Conservation (phyloP, 2,888 invertebrate genomes). For the Dione juno region DNA sequence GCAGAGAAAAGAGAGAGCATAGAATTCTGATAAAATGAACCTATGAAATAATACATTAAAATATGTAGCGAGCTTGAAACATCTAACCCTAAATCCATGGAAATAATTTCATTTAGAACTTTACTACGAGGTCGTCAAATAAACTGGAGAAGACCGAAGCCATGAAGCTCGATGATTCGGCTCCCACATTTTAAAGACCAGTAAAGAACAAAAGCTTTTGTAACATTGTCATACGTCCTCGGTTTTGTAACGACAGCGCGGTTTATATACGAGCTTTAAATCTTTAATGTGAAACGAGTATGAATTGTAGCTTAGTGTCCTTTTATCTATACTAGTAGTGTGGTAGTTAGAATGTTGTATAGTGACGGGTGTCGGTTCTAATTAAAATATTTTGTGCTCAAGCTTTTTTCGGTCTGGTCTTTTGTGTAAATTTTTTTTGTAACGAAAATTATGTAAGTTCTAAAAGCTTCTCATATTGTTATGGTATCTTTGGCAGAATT, state of each 20-base stretch:
- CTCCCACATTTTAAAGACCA: constrained; percentile 4
- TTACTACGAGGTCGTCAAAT: too few relatives aligned
- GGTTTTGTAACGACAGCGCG: constrained; percentile 7
- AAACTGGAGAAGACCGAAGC: neutral
- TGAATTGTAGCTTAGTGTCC: neutral
- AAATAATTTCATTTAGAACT: too few relatives aligned
- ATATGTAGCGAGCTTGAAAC: too few relatives aligned
- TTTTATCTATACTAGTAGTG: constrained; percentile 7
- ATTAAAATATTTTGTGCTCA: neutral
- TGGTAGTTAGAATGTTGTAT: neutral
- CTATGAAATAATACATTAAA: too few relatives aligned
- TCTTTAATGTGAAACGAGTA: neutral
- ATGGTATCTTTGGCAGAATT: too few relatives aligned
- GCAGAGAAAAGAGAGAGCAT: too few relatives aligned
- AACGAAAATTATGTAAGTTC: too few relatives aligned
- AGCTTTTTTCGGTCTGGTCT: too few relatives aligned
- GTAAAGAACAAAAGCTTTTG: constrained; percentile 1
- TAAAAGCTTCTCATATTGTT: too few relatives aligned
- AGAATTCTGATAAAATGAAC: too few relatives aligned
- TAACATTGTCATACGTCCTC: constrained; percentile 17
- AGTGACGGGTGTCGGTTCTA: neutral
- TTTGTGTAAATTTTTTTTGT: too few relatives aligned
- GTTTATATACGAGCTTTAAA: constrained; percentile 12
- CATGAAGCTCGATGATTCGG: neutral
- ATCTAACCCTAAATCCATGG: too few relatives aligned